These are phyloP conservation scores for Troilus luridus DNA, from an alignment of 2,888 invertebrate species.

Conservation along the genomic window DNA sequence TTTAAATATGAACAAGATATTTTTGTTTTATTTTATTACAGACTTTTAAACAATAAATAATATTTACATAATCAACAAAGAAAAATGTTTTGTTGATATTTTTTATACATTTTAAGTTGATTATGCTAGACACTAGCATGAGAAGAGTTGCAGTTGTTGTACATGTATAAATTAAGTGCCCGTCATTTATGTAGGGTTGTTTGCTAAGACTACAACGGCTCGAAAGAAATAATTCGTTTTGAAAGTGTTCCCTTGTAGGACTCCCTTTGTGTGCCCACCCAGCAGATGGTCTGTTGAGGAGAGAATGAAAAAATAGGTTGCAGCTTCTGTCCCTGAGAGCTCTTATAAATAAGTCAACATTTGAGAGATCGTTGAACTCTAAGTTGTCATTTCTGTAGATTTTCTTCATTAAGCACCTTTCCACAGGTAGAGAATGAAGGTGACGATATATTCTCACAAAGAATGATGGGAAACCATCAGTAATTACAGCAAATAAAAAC, in stretches of 20 bases:
- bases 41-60: too few species aligned
- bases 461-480: too few species aligned
- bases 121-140: background rate
- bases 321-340: conserved; percentile 28
- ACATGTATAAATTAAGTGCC: background rate
- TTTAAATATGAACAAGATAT: too few species aligned
- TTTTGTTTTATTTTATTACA: too few species aligned
- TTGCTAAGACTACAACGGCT: conserved; percentile 33
- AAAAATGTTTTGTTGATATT: too few species aligned
- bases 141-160: background rate
- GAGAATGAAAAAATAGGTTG: conserved; percentile 36
- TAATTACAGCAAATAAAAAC: too few species aligned
- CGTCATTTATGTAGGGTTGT: background rate
- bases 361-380: conserved; percentile 17
- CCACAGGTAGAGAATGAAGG: background rate
- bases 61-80: too few species aligned
- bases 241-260: conserved; percentile 33
- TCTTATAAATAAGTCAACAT: conserved; percentile 45
- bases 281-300: conserved; percentile 25
- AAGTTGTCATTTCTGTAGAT: background rate
- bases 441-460: too few species aligned
- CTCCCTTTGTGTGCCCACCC: conserved; percentile 24
- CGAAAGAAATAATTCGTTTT: background rate
- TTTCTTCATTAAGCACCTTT: background rate
- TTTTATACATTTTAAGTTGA: background rate